Evolutionary conservation across 2,113 vertebrate genomes (phyloP).

Genomic region (Romanogobio albipinnatus): DNA sequence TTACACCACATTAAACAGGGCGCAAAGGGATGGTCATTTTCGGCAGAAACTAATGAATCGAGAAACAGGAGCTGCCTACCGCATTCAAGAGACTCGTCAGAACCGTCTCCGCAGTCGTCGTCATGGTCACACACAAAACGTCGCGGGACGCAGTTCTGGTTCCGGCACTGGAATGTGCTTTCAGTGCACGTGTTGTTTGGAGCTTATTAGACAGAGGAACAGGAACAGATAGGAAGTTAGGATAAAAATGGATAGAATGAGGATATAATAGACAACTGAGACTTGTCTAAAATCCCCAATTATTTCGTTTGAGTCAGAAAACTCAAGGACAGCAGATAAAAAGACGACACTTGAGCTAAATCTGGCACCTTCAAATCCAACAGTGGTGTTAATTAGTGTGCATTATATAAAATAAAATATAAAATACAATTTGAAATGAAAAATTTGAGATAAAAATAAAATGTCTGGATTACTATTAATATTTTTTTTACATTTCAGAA

Average conservation of each 20-base stretch:
- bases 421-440: too few relatives aligned
- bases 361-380: neutral
- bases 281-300: neutral
- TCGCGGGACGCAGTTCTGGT: conserved; percentile 82
- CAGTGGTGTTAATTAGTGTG: neutral
- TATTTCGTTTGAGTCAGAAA: neutral
- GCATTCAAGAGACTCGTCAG: conserved; percentile 86
- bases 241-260: neutral
- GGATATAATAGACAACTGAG: neutral
- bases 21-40: neutral
- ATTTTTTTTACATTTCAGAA: neutral
- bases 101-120: conserved; percentile 86
- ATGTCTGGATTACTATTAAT: neutral
- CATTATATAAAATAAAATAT: too few relatives aligned
- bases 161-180: conserved; percentile 83
- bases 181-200: conserved; percentile 77
- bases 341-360: too few relatives aligned
- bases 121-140: conserved; percentile 87
- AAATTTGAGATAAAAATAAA: too few relatives aligned
- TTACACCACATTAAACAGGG: neutral
- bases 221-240: neutral
- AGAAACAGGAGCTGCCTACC: conserved; percentile 70
- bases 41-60: neutral
- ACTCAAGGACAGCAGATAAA: neutral
- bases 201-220: conserved; percentile 30